Conservation (phyloP, 2,113 vertebrate species). For the Loxodonta africana region DNA sequence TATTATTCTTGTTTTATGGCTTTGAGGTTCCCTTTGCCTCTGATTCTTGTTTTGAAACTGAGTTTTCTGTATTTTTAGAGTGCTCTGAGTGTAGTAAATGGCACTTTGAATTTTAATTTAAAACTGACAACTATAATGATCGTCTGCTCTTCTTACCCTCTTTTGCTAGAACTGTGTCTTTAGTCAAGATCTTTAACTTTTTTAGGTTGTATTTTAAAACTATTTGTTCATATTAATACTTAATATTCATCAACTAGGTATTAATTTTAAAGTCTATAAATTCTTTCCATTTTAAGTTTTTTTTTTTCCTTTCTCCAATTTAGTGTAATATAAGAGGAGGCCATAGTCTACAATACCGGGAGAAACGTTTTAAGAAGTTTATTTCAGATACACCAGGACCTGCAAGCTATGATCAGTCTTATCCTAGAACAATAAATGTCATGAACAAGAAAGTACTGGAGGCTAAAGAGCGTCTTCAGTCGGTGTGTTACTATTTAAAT, state of each 20-base stretch:
- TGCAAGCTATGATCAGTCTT: slow-evolving; percentile 86
- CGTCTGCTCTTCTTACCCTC: not conserved
- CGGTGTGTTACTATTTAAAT: slow-evolving; percentile 68
- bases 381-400: slow-evolving; percentile 88
- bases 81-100: not conserved
- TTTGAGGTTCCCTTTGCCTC: not conserved
- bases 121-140: not conserved
- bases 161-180: slow-evolving; percentile 19
- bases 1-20: not conserved
- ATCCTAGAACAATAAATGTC: slow-evolving; percentile 18
- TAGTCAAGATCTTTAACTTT: slow-evolving; percentile 5
- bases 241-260: slow-evolving; percentile 16
- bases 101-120: slow-evolving; percentile 14
- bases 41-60: slow-evolving; percentile 36
- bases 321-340: slow-evolving; percentile 86
- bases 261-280: not conserved
- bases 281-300: slow-evolving; percentile 54
- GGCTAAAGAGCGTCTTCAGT: slow-evolving; percentile 38
- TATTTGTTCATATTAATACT: slow-evolving; percentile 32
- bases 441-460: slow-evolving; percentile 54
- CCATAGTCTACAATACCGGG: slow-evolving; percentile 89
- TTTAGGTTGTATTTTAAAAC: slow-evolving; percentile 3
- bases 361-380: slow-evolving; percentile 88
- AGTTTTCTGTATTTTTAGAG: not conserved
- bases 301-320: slow-evolving; percentile 16